Evolutionary conservation across 2,888 invertebrate genomes (phyloP).

Genomic region (Rhingia campestris): DNA sequence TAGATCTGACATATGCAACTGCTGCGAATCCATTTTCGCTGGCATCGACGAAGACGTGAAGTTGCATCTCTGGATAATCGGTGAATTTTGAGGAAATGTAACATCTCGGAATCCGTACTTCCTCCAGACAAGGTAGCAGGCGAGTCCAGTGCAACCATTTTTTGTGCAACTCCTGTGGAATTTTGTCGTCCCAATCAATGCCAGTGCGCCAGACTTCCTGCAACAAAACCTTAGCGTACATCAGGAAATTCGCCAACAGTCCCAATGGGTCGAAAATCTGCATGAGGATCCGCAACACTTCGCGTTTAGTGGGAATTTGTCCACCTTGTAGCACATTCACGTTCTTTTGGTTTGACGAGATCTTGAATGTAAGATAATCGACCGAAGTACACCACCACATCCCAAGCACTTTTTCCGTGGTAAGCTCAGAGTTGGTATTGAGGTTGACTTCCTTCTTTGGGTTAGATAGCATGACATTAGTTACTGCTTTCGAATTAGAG

Average conservation of each 20-base stretch:
- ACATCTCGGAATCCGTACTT: not conserved
- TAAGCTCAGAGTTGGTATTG: too few relatives aligned
- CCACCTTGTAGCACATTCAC: too few relatives aligned
- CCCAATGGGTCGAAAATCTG: conserved; percentile 7
- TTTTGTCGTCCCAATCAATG: conserved; percentile 5
- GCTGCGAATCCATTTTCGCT: too few relatives aligned
- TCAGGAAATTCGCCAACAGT: not conserved
- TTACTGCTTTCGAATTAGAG: too few relatives aligned
- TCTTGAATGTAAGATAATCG: too few relatives aligned
- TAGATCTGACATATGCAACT: too few relatives aligned
- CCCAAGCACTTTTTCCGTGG: too few relatives aligned
- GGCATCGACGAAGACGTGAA: not conserved
- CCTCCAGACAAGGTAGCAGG: not conserved
- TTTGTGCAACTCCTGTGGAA: not conserved
- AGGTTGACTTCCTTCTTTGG: too few relatives aligned
- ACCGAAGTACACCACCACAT: too few relatives aligned
- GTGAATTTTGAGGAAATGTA: not conserved
- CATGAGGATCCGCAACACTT: not conserved
- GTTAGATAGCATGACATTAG: too few relatives aligned
- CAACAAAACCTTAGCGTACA: not conserved
- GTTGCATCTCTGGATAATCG: conserved; percentile 7
- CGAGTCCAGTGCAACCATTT: not conserved
- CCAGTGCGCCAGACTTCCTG: conserved; percentile 1
- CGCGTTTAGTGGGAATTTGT: too few relatives aligned
- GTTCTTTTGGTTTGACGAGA: too few relatives aligned